Conservation (phyloP, 1,140 invertebrate genomes). For the Drosophila bocki region DNA sequence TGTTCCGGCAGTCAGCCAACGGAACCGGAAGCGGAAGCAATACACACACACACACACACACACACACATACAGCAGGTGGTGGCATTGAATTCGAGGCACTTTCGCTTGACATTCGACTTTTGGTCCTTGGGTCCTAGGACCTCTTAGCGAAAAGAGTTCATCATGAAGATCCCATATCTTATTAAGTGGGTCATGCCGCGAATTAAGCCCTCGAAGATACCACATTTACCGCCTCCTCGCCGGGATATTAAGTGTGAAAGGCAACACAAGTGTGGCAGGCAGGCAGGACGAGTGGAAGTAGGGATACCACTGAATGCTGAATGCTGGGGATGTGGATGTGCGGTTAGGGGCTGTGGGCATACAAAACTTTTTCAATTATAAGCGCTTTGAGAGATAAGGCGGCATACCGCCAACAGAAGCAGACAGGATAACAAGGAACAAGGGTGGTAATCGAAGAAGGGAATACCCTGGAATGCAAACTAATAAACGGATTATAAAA, state of each 20-base stretch:
- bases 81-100: slow-evolving; percentile 22
- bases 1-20: slow-evolving; percentile 33
- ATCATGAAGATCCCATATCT: slow-evolving; percentile 34
- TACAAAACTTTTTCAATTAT: slow-evolving; percentile 77
- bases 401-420: slow-evolving; percentile 29
- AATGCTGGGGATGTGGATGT: slow-evolving; percentile 5
- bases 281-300: background rate
- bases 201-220: slow-evolving; percentile 19
- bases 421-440: slow-evolving; percentile 1
- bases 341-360: slow-evolving; percentile 36
- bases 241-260: slow-evolving; percentile 69
- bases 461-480: background rate
- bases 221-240: slow-evolving; percentile 17
- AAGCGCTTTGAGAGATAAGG: slow-evolving; percentile 54
- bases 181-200: slow-evolving; percentile 31
- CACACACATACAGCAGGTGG: background rate
- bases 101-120: slow-evolving; percentile 4
- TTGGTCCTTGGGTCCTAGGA: background rate
- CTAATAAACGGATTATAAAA: too few relatives aligned
- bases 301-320: background rate
- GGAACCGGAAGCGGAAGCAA: slow-evolving; percentile 63
- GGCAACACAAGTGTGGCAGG: slow-evolving; percentile 60
- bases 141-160: slow-evolving; percentile 7
- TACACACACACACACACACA: slow-evolving; percentile 43
- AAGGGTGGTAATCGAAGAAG: background rate